These are phyloP conservation scores for Chalcosyrphus nemorum DNA, from an alignment of 2,888 invertebrate species.

Conservation along the genomic window DNA sequence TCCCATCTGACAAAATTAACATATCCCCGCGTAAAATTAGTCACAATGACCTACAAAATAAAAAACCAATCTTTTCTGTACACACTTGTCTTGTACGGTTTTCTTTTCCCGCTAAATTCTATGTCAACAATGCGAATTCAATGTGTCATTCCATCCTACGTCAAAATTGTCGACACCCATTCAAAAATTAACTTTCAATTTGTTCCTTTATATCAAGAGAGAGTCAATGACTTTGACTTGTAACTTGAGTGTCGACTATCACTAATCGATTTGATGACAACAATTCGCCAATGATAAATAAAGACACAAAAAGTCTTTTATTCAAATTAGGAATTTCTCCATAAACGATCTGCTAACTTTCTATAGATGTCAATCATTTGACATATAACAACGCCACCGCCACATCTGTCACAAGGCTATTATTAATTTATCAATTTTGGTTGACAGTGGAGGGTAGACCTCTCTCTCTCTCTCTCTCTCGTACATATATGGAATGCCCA, in stretches of 20 bases:
- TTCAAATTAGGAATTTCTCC: conserved; percentile 35
- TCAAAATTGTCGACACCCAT: not conserved
- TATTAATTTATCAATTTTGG: not conserved
- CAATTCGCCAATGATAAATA: not conserved
- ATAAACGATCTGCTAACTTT: conserved; percentile 23
- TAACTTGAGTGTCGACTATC: not conserved
- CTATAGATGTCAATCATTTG: conserved; percentile 29
- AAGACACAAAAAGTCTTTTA: not conserved
- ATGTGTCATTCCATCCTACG: conserved; percentile 32
- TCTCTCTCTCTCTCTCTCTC: not conserved
- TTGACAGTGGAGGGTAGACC: not conserved
- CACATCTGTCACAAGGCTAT: conserved; percentile 20
- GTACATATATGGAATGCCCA: not conserved
- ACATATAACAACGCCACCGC: conserved; percentile 1
- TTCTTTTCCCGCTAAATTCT: conserved; percentile 7
- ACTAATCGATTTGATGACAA: conserved; percentile 32
- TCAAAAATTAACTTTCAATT: conserved; percentile 24
- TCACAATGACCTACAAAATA: conserved; percentile 40
- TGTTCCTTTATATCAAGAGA: conserved; percentile 1
- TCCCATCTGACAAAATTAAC: conserved; percentile 10
- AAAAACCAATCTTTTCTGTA: not conserved
- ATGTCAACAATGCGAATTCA: conserved; percentile 9
- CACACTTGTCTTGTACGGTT: not conserved
- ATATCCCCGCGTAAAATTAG: conserved; percentile 8
- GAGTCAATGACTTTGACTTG: conserved; percentile 16